phyloP scores from a whole-genome alignment of 2,113 vertebrate species.

The Capreolus pygargus region DNA sequence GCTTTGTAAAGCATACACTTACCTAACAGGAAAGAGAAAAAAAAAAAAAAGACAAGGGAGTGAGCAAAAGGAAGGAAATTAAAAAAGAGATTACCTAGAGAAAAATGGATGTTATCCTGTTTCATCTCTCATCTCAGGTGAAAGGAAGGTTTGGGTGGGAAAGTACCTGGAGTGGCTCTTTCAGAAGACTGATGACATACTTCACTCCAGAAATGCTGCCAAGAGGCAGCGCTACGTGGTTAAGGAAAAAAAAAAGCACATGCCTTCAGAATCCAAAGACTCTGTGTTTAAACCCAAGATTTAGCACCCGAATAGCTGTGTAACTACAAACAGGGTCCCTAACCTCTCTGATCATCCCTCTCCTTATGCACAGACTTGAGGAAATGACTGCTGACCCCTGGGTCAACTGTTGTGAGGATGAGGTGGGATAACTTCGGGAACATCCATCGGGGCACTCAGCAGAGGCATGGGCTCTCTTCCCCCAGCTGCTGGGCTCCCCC shows the following conservation, averaged over 20 bases:
- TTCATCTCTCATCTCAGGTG: neutral
- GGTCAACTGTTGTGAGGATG: neutral
- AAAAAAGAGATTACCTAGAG: too few relatives aligned
- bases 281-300: neutral
- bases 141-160: neutral
- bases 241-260: neutral
- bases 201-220: neutral
- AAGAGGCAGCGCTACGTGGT: neutral
- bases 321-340: neutral
- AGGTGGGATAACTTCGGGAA: neutral
- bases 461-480: neutral
- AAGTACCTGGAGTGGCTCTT: neutral
- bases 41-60: neutral
- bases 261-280: neutral
- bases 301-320: neutral
- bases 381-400: neutral
- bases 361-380: neutral
- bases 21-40: neutral
- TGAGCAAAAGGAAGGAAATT: neutral
- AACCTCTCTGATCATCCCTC: neutral
- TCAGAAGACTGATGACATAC: neutral
- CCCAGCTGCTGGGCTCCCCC: neutral
- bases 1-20: neutral
- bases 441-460: neutral
- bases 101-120: neutral